Conservation (phyloP, 1,140 invertebrate genomes). For the Drosophila seguyi region DNA sequence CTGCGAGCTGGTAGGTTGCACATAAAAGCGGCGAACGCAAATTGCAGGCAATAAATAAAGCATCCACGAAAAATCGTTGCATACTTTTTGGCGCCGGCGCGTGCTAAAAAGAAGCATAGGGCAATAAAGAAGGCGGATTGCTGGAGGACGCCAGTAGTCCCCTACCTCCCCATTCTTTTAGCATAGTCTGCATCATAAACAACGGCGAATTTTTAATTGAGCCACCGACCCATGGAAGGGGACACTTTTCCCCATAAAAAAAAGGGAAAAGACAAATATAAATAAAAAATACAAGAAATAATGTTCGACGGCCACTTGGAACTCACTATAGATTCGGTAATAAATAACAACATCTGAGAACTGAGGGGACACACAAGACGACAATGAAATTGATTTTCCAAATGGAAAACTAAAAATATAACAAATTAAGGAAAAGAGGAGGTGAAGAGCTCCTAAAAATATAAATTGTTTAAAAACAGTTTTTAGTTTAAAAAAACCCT, state of each 20-base stretch:
- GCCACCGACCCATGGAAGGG: conserved; percentile 8
- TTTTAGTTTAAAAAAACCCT: background rate
- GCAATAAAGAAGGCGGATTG: conserved; percentile 14
- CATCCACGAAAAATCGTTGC: conserved; percentile 74
- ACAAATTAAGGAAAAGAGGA: background rate
- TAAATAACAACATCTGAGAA: conserved; percentile 61
- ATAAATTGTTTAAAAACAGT: background rate
- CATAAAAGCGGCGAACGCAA: conserved; percentile 64
- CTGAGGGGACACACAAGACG: conserved; percentile 37
- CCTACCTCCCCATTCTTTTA: background rate
- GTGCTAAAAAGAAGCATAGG: conserved; percentile 3
- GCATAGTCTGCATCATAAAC: conserved; percentile 39
- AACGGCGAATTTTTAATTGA: conserved; percentile 46
- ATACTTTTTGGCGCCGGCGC: conserved; percentile 58
- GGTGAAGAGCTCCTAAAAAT: background rate
- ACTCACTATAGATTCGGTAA: conserved; percentile 38
- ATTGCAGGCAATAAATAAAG: conserved; percentile 76
- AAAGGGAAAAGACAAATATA: background rate
- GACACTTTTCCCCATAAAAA: background rate
- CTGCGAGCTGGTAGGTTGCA: conserved; percentile 35
- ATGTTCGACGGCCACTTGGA: background rate
- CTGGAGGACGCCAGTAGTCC: background rate
- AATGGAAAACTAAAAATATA: conserved; percentile 15
- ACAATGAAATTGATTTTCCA: conserved; percentile 61
- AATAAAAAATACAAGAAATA: conserved; percentile 4